A percentile compares a stretch with the other conserved stretches of the same genome.
Evolutionary conservation across 2,113 vertebrate species (phyloP).

Genomic region (Arvicanthis niloticus): DNA sequence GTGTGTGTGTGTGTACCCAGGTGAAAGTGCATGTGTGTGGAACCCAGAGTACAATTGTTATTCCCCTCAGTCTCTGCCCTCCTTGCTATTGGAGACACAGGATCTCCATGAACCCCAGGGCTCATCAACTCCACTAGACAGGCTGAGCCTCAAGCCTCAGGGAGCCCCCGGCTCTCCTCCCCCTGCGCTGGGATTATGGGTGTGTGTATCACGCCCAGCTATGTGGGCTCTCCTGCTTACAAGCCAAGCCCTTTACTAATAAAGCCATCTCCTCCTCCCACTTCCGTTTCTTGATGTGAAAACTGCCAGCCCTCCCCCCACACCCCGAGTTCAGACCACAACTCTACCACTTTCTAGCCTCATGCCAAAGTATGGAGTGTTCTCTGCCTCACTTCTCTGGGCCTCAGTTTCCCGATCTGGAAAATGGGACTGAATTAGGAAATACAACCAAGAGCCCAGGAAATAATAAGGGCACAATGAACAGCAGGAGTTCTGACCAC

Average conservation of each 20-base stretch:
- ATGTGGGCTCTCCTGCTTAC: not conserved
- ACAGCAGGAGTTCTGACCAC: not conserved
- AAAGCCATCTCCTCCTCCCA: fast-evolving
- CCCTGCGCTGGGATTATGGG: not conserved
- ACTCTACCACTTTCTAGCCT: not conserved
- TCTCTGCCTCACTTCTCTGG: not conserved
- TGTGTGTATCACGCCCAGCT: not conserved
- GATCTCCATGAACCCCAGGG: not conserved
- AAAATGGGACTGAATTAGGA: not conserved
- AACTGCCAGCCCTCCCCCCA: too few species aligned
- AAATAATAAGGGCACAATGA: not conserved
- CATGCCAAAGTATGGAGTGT: not conserved
- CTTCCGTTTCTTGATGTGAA: not conserved
- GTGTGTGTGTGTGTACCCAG: not conserved
- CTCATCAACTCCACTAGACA: too few species aligned
- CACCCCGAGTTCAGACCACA: not conserved
- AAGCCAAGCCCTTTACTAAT: not conserved
- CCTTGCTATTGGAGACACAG: not conserved
- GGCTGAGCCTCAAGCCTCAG: not conserved
- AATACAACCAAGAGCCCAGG: not conserved
- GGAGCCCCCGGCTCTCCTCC: not conserved
- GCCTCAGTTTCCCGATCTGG: constrained; percentile 20
- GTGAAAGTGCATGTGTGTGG: not conserved
- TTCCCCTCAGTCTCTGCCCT: not conserved
- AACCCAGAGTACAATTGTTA: not conserved